Conservation (phyloP, 2,113 vertebrate species). For the Mohoua ochrocephala region DNA sequence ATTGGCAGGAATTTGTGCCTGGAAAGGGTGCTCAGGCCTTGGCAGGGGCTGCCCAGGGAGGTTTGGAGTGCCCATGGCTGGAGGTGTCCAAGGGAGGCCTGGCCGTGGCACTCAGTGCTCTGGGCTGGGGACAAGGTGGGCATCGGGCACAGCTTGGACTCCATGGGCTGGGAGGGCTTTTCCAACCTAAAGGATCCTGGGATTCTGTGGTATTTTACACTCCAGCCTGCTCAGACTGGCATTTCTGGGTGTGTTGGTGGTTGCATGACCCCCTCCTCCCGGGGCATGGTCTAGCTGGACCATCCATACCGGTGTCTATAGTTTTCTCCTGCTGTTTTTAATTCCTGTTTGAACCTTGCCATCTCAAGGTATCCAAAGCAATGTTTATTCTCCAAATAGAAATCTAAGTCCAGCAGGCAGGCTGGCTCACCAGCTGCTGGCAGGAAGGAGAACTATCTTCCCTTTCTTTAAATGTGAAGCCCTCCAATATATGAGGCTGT, state of each 20-base stretch:
- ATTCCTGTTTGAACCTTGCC: background rate
- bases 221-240: background rate
- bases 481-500: background rate
- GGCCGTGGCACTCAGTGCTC: background rate
- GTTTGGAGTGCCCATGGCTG: background rate
- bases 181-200: accelerated
- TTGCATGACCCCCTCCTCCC: background rate
- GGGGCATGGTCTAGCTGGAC: background rate
- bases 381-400: background rate
- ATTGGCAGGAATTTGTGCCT: background rate
- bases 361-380: background rate
- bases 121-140: background rate
- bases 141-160: background rate
- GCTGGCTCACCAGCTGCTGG: background rate
- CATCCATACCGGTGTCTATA: background rate
- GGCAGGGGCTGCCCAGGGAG: background rate
- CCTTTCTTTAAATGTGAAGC: background rate
- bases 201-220: background rate
- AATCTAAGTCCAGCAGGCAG: background rate
- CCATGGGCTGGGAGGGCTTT: background rate
- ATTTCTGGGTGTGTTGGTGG: background rate
- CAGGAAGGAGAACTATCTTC: background rate
- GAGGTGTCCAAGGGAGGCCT: background rate
- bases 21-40: background rate
- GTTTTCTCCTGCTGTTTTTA: background rate